Percentiles rank a stretch among this genome's conserved stretches.
Evolutionary conservation across 2,888 invertebrate genomes (phyloP).

Genomic region (Agrotis segetum): DNA sequence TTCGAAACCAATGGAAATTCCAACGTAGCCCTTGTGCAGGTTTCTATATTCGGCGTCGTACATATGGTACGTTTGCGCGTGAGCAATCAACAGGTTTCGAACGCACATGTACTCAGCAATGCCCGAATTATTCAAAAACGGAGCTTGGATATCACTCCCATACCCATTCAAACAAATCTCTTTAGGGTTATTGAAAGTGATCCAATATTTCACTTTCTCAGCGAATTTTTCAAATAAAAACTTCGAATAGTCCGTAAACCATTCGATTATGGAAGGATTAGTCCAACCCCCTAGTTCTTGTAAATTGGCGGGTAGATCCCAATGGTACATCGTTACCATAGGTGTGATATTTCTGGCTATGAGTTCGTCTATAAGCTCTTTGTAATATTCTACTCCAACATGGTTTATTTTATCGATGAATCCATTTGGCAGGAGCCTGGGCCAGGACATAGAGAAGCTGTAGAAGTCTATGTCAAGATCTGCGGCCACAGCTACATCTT

Average conservation of each 20-base stretch:
- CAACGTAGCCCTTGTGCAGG: constrained; percentile 74
- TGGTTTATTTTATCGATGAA: constrained; percentile 87
- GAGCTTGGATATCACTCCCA: constrained; percentile 75
- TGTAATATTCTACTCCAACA: constrained; percentile 92
- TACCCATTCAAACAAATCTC: constrained; percentile 82
- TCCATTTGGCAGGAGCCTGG: constrained; percentile 92
- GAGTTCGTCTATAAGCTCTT: constrained; percentile 91
- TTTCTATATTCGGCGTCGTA: constrained; percentile 78
- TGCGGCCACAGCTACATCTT: constrained; percentile 85
- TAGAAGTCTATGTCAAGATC: constrained; percentile 89
- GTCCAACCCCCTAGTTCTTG: constrained; percentile 92
- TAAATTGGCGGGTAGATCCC: constrained; percentile 91
- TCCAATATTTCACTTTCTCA: constrained; percentile 89
- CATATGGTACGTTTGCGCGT: constrained; percentile 85
- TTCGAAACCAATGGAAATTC: constrained; percentile 78
- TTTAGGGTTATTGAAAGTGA: constrained; percentile 91
- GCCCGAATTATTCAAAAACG: constrained; percentile 80
- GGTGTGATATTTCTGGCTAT: constrained; percentile 90
- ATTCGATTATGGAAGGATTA: constrained; percentile 88
- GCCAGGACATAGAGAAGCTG: constrained; percentile 92
- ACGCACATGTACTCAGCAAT: constrained; percentile 89
- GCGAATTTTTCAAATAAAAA: constrained; percentile 87
- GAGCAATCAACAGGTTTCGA: constrained; percentile 90
- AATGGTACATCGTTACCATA: constrained; percentile 91
- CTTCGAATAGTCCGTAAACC: constrained; percentile 91